Evolutionary conservation across 1,140 invertebrate genomes (phyloP).

Genomic region (Zaprionus taronus): DNA sequence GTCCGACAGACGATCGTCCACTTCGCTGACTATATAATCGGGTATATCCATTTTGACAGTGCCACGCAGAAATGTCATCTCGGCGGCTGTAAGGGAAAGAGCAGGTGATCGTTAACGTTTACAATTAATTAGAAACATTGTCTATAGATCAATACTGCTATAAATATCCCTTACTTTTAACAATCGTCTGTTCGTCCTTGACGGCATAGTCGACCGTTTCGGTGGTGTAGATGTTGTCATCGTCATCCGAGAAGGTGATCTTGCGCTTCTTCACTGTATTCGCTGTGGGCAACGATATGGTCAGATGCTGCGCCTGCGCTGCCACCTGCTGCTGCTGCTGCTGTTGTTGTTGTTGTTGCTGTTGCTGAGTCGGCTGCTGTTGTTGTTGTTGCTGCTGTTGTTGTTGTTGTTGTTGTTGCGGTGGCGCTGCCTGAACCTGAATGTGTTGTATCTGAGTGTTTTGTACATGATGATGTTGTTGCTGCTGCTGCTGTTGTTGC

Average conservation of each 20-base stretch:
- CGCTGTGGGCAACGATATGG: constrained; percentile 61
- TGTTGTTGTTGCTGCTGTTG: constrained; percentile 35
- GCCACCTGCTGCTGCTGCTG: constrained; percentile 54
- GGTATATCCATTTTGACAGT: constrained; percentile 83
- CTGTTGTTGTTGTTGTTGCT: constrained; percentile 45
- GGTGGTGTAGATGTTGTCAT: constrained; percentile 83
- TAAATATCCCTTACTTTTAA: constrained; percentile 63
- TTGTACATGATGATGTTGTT: constrained; percentile 74
- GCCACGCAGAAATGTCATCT: constrained; percentile 79
- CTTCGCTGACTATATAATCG: constrained; percentile 80
- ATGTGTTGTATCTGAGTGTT: constrained; percentile 76
- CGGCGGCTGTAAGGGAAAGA: constrained; percentile 60
- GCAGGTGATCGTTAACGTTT: neutral
- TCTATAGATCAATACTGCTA: neutral
- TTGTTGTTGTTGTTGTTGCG: constrained; percentile 54
- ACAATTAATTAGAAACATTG: neutral
- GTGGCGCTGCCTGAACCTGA: constrained; percentile 67
- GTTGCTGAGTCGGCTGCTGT: constrained; percentile 43
- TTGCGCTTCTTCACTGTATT: constrained; percentile 75
- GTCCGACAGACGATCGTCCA: constrained; percentile 77
- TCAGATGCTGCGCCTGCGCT: constrained; percentile 67
- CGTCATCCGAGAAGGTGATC: constrained; percentile 82
- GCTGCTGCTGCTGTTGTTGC: constrained; percentile 37
- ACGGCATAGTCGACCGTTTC: constrained; percentile 81
- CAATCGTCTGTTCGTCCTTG: constrained; percentile 81